These are phyloP conservation scores for Rhingia rostrata DNA, from an alignment of 2,888 invertebrate genomes.

Conservation along the genomic window DNA sequence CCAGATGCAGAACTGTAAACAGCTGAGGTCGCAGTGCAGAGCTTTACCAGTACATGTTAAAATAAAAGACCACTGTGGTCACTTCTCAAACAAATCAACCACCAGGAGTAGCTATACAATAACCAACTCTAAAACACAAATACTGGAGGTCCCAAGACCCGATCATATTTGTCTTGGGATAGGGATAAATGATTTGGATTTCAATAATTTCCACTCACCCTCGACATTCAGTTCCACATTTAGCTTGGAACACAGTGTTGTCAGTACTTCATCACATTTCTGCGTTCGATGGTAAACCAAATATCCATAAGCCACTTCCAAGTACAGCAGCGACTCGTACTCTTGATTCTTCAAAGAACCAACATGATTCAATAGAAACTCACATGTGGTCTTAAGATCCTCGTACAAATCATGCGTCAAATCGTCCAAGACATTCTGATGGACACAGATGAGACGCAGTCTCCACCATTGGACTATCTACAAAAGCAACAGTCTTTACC, in stretches of 20 bases:
- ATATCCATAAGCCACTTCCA: constrained; percentile 87
- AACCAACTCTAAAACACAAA: too few species aligned
- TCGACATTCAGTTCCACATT: constrained; percentile 88
- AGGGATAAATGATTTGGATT: too few species aligned
- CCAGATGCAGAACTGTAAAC: constrained; percentile 79
- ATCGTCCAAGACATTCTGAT: constrained; percentile 91
- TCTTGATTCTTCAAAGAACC: constrained; percentile 80
- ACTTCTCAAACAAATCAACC: too few species aligned
- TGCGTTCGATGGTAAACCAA: constrained; percentile 89
- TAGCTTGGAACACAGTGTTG: constrained; percentile 86
- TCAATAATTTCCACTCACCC: constrained; percentile 83
- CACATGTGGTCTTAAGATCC: constrained; percentile 76
- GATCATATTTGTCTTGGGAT: too few species aligned
- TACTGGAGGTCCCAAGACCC: too few species aligned
- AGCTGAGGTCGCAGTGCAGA: background rate
- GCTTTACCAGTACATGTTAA: too few species aligned
- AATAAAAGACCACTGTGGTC: too few species aligned
- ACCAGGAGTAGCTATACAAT: too few species aligned
- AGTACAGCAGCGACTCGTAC: constrained; percentile 83
- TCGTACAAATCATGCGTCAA: constrained; percentile 87
- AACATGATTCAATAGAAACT: constrained; percentile 76
- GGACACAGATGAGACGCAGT: constrained; percentile 88
- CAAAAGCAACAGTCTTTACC: background rate
- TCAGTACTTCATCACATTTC: constrained; percentile 87
- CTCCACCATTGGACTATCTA: constrained; percentile 86